phyloP scores from a whole-genome alignment of 2,888 invertebrate genomes.

The Steinernema carpocapsae region DNA sequence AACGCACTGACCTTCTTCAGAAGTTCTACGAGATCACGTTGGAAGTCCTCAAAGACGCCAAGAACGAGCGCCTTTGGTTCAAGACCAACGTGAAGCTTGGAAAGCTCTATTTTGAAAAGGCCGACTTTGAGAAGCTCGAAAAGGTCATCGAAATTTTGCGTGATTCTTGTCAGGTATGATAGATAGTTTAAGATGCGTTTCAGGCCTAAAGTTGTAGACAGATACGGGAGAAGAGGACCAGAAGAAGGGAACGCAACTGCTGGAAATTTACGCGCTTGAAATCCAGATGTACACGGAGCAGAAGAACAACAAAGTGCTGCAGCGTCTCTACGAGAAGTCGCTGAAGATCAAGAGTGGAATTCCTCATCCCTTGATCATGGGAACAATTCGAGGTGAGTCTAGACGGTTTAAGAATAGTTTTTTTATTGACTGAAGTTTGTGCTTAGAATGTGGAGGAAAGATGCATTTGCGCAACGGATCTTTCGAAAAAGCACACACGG shows the following conservation, averaged over 20 bases:
- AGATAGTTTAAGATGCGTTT: not conserved
- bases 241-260: slow-evolving; percentile 80
- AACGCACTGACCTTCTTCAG: slow-evolving; percentile 94
- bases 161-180: slow-evolving; percentile 81
- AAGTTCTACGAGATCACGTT: slow-evolving; percentile 89
- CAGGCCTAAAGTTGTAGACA: slow-evolving; percentile 43
- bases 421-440: not conserved
- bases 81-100: slow-evolving; percentile 99
- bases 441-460: slow-evolving; percentile 92
- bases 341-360: slow-evolving; percentile 98
- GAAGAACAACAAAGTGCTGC: slow-evolving; percentile 86
- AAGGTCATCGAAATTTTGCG: slow-evolving; percentile 96
- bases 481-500: slow-evolving; percentile 97
- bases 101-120: slow-evolving; percentile 94
- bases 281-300: slow-evolving; percentile 99
- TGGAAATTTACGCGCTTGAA: slow-evolving; percentile 97
- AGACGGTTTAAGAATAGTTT: not conserved
- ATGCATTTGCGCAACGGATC: slow-evolving; percentile 98
- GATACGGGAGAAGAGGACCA: slow-evolving; percentile 68
- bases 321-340: slow-evolving; percentile 92
- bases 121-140: slow-evolving; percentile 89
- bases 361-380: slow-evolving; percentile 99
- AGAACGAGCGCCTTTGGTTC: slow-evolving; percentile 98
- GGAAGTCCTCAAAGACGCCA: slow-evolving; percentile 80
- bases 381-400: slow-evolving; percentile 88